Percentiles rank a stretch among this genome's conserved stretches.
Conservation (phyloP, 2,888 invertebrate species). For the Coelopa pilipes region DNA sequence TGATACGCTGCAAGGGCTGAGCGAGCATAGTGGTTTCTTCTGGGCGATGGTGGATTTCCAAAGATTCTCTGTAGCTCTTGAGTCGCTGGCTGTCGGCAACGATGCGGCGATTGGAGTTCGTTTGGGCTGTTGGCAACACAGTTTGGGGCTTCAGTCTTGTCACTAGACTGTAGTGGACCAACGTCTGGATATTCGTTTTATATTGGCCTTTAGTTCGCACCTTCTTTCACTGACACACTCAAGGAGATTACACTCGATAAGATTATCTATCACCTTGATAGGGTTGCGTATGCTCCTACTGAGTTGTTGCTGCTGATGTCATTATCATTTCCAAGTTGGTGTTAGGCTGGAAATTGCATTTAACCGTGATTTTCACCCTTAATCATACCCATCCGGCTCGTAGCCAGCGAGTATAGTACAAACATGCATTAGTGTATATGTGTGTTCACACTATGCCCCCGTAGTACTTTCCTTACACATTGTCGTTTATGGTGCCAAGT, state of each 20-base stretch:
- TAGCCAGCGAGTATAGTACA: too few relatives aligned
- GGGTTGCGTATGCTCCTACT: neutral
- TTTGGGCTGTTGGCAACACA: neutral
- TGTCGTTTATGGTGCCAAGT: too few relatives aligned
- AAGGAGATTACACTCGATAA: neutral
- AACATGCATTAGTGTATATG: too few relatives aligned
- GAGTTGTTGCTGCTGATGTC: neutral
- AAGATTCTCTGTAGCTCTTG: neutral
- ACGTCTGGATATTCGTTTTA: neutral
- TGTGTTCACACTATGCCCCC: too few relatives aligned
- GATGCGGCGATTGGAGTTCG: neutral
- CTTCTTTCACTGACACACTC: neutral
- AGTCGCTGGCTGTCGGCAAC: neutral
- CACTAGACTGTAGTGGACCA: conserved; percentile 10
- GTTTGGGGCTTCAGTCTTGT: neutral
- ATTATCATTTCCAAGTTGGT: neutral
- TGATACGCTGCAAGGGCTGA: conserved; percentile 48
- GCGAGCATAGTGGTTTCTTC: conserved; percentile 51
- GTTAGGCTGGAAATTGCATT: too few relatives aligned
- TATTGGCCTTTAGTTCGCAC: neutral
- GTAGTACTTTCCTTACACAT: too few relatives aligned
- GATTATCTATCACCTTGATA: neutral
- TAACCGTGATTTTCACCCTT: too few relatives aligned
- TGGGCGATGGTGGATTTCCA: neutral
- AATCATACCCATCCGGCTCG: too few relatives aligned